Base-by-base conservation (phyloP, 1,140 invertebrate genomes). In the Plodia interpunctella region DNA sequence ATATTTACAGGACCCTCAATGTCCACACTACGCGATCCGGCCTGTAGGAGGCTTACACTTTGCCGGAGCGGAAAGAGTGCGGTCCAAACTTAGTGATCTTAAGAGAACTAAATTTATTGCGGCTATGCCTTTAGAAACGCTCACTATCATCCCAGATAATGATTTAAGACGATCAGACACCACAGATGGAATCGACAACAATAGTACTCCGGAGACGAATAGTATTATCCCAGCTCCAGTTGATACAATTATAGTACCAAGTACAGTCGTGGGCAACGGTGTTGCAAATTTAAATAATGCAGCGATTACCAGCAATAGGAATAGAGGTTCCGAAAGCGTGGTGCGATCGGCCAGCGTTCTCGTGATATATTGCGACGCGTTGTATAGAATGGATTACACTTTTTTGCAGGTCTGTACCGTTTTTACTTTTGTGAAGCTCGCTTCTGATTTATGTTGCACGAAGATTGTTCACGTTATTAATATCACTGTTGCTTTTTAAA, bases 41-140 rank as follows among this genome's bases (percentile, higher is more conserved):
- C 83, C 83, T 25, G 70, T 84, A 0, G 86, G 86, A 2, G 81
- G 81, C 0, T 65, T 88, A 1, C 74, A 86, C 61, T 88, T 87
- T 50, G 82, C 83, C 1, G 76, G 83, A 13, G 86, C 86, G 8
- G 86, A 88, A 59, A 66, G 62, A 57, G 74, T 88, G 20, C 70
- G 86, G 19, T 65, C 71, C 2, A 78, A 77, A 63, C 61, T 88
- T 5, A 62, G 66, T 4, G 59, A 65, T 5, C 32, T 88, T 5
- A 76, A 66, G 60, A 63, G 65, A 19, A 52, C 53, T 0, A 77
- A 79, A 21, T 59, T 72, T 52, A 50, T 44, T 15, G 18, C n/a
- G 20, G 19, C 50, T 19, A 15, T 21, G 11, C 66, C 55, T 32
- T 38, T 79, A 28, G 68, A 79, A 28, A 70, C 67, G n/a, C 52